Evolutionary conservation across 1,140 invertebrate species (phyloP).

Genomic region (Papilio machaon): DNA sequence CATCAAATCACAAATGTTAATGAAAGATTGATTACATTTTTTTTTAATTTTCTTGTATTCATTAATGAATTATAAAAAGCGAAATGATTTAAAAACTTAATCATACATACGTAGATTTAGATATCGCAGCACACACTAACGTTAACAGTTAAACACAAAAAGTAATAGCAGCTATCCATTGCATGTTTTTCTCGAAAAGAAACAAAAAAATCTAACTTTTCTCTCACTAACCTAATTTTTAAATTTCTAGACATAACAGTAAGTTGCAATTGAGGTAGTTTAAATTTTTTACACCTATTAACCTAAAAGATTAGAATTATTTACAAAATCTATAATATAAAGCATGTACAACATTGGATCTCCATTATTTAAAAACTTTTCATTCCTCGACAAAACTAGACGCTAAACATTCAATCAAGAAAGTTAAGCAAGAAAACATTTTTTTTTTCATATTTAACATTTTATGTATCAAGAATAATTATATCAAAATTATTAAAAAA

Average conservation of each 20-base stretch:
- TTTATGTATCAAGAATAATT: slow-evolving; percentile 9
- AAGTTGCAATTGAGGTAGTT: slow-evolving; percentile 81
- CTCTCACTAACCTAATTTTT: slow-evolving; percentile 77
- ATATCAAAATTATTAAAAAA: slow-evolving; percentile 15
- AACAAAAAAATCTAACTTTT: slow-evolving; percentile 63
- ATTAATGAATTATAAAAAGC: slow-evolving; percentile 4
- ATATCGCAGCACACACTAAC: slow-evolving; percentile 71
- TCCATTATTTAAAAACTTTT: slow-evolving; percentile 49
- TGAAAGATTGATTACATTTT: slow-evolving; percentile 3
- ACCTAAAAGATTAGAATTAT: slow-evolving; percentile 79
- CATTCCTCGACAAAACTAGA: slow-evolving; percentile 61
- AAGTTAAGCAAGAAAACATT: slow-evolving; percentile 50
- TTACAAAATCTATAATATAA: slow-evolving; percentile 74
- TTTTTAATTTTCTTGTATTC: slow-evolving; percentile 20
- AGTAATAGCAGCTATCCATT: slow-evolving; percentile 48
- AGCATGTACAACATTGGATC: slow-evolving; percentile 75
- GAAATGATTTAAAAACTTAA: slow-evolving; percentile 42
- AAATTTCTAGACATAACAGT: slow-evolving; percentile 77
- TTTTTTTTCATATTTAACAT: slow-evolving; percentile 47
- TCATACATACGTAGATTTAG: slow-evolving; percentile 55
- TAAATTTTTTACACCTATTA: slow-evolving; percentile 82
- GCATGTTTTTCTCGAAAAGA: slow-evolving; percentile 67
- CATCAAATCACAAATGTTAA: slow-evolving; percentile 19
- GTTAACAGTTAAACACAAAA: slow-evolving; percentile 56
- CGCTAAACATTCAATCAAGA: slow-evolving; percentile 60